These are phyloP conservation scores for Brachionichthys hirsutus DNA, from an alignment of 2,113 vertebrate genomes.

Conservation along the genomic window DNA sequence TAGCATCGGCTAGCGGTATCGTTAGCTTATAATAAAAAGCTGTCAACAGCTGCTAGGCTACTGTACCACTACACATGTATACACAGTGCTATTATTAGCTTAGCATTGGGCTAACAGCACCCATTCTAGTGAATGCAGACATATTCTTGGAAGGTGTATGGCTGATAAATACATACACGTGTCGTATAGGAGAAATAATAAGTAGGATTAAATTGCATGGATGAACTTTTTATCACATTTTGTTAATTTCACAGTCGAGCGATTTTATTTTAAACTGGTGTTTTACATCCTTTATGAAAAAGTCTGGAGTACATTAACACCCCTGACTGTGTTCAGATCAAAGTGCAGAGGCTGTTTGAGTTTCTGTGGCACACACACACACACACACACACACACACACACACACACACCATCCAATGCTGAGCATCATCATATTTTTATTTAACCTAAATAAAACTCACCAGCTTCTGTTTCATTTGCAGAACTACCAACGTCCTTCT, in stretches of 20 bases:
- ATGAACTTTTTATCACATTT: too few species aligned
- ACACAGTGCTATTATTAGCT: too few species aligned
- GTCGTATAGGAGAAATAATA: neutral
- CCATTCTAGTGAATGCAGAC: neutral
- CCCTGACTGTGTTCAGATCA: constrained; percentile 37
- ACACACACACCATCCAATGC: neutral
- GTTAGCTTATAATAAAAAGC: constrained; percentile 8
- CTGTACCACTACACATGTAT: too few species aligned
- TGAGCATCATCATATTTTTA: too few species aligned
- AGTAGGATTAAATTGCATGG: too few species aligned
- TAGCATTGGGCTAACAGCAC: too few species aligned
- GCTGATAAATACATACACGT: neutral
- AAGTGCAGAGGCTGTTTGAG: constrained; percentile 58
- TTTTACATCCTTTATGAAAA: neutral
- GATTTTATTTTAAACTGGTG: neutral
- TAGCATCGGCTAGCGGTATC: constrained; percentile 54
- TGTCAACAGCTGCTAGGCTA: too few species aligned
- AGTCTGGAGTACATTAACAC: constrained; percentile 50
- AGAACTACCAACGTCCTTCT: constrained; percentile 8
- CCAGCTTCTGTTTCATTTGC: constrained; percentile 5
- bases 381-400: neutral
- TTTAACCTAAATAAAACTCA: neutral
- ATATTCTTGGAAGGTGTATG: constrained; percentile 20
- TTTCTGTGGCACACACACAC: neutral
- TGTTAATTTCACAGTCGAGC: too few species aligned